These are phyloP conservation scores for Gerris lacustris DNA, from an alignment of 2,888 invertebrate genomes.

Conservation along the genomic window DNA sequence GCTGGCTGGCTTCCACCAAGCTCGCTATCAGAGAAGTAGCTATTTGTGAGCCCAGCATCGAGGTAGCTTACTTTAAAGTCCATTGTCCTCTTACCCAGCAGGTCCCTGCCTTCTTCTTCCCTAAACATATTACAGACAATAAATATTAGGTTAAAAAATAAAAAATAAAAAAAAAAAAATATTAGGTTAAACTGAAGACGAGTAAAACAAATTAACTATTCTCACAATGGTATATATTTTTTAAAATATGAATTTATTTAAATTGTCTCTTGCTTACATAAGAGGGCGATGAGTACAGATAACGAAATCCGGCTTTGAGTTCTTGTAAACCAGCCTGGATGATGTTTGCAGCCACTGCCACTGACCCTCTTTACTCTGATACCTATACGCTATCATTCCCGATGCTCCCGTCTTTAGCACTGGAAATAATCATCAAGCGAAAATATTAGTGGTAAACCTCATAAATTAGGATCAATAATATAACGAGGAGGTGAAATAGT, in stretches of 20 bases:
- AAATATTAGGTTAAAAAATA: background rate
- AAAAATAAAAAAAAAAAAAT: slow-evolving; percentile 11
- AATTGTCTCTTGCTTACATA: slow-evolving; percentile 54
- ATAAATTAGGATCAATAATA: slow-evolving; percentile 6
- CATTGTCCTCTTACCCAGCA: slow-evolving; percentile 95
- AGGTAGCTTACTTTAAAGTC: slow-evolving; percentile 97
- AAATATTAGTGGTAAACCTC: background rate
- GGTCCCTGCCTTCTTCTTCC: slow-evolving; percentile 96
- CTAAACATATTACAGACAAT: slow-evolving; percentile 41
- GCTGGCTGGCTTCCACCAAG: slow-evolving; percentile 42
- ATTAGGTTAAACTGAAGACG: background rate
- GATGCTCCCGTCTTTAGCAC: slow-evolving; percentile 98
- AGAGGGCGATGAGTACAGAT: slow-evolving; percentile 96
- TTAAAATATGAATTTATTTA: too few species aligned
- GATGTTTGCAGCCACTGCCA: slow-evolving; percentile 99
- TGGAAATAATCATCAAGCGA: slow-evolving; percentile 40
- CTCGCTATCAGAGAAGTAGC: slow-evolving; percentile 78
- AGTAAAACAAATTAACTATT: background rate
- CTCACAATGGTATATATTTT: background rate
- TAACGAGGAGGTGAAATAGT: slow-evolving; percentile 7
- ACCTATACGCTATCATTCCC: slow-evolving; percentile 96
- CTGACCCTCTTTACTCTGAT: slow-evolving; percentile 83
- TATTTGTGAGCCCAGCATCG: slow-evolving; percentile 81
- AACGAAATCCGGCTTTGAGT: slow-evolving; percentile 98
- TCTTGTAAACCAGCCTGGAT: slow-evolving; percentile 94